Evolutionary conservation across 2,888 invertebrate species (phyloP), one percentile per base, ranked within the genome.

Genomic region (Encarsia formosa): DNA sequence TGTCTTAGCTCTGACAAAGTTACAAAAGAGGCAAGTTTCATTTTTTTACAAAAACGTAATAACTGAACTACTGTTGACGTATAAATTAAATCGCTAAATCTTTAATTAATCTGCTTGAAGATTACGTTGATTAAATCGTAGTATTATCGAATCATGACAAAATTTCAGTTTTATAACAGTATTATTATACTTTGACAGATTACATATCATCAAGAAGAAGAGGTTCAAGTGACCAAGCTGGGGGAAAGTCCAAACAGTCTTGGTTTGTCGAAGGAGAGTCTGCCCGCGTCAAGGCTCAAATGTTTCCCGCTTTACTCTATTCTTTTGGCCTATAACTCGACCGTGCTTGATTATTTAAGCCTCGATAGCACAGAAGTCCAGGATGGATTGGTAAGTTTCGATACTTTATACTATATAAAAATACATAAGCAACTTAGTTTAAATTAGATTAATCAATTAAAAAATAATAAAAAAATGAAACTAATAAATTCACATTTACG

Each of bases 271-370:
- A 70, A 73, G 49, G 71, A 70, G 24, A 66, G 63, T 35, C 54
- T 68, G 32, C 67, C 68, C 3, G 62, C 68, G 6, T 85, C 87
- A 29, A 81, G 88, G 63, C 86, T 91, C 57, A 87, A 88, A 69
- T 91, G 91, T 75, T 88, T 91, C 70, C 91, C 91, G 49, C 78
- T 92, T 56, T 88, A 86, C 70, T 89, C 91, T 2, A 79, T 91
- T 57, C 78, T 91, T 70, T 75, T 88, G 63, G 91, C 91, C 40
- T 86, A 86, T 58, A 86, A 87, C 67, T 81, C 83, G 41, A 79
- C 85, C 8, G 76, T 75, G 32, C 79, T 89, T 20, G 82, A 87
- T 74, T 84, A 85, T 68, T 77, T 90, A 61, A 82, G 86, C 67
- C 76, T 91, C 56, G 84, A 81, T 55, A 70, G 73, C 49, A 66